Base-by-base conservation (phyloP, 2,113 vertebrate species). In the Periophthalmus modestus region DNA sequence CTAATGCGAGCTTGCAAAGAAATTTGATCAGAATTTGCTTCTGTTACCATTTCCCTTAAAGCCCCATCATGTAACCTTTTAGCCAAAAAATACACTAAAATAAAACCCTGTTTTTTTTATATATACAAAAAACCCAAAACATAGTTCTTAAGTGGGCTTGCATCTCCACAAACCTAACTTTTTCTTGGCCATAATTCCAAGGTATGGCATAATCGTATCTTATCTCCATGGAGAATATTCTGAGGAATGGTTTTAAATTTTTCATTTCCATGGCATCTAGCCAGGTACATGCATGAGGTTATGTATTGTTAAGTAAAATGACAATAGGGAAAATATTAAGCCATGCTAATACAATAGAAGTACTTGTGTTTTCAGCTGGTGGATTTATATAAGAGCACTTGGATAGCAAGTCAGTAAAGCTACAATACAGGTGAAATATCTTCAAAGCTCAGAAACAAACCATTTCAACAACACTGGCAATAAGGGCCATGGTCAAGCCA, bases 401-500 rank as follows among this genome's bases (percentile, higher is more conserved):
- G 24, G 76, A 52, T 68, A 52, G 73, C 75, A 68, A 71, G 72
- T 77, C 58, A 46, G 66, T 80, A 75, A 55, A 36, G 82, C 68
- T 87, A 80, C 52, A 73, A 57, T 71, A 54, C 74, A 16, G 59
- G 48, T 65, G 66, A 87, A 78, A 62, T 58, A 24, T 70, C 68
- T 82, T 89, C 87, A 82, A 87, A 86, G 79, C 66, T 68, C 69
- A 69, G 75, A 82, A 78, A 85, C 84, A 83, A 80, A 69, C 73
- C 62, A 71, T 75, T 81, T 82, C 66, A 46, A 75, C 74, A 69
- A 82, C 75, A 77, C 66, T 80, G 23, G 48, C 18, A 69, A 82
- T 73, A 77, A 66, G 16, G 54, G 82, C 77, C 59, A 65, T 34
- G 39, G 75, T 70, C n/a, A n/a, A n/a, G n/a, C n/a, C n/a, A n/a